Percentiles rank a stretch among this genome's conserved stretches.
Conservation (phyloP, 2,888 invertebrate genomes). For the Heliothis peltigera region DNA sequence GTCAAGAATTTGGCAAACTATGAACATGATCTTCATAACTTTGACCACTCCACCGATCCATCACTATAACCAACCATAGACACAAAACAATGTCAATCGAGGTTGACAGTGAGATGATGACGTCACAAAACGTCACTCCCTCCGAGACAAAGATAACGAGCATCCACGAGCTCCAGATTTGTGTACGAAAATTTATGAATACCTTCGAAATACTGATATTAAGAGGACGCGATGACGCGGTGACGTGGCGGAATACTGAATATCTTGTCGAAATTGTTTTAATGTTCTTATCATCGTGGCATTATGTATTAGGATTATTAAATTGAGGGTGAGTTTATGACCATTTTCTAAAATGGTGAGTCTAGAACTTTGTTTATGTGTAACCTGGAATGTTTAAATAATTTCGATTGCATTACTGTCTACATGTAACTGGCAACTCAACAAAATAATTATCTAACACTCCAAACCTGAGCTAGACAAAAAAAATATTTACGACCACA, state of each 20-base stretch:
- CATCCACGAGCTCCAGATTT: constrained; percentile 75
- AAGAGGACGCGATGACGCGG: constrained; percentile 55
- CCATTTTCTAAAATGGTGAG: not conserved
- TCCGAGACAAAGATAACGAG: constrained; percentile 76
- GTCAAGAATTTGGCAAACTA: too few species aligned
- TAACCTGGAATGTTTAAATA: too few species aligned
- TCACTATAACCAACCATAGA: constrained; percentile 39
- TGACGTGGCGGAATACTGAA: constrained; percentile 62
- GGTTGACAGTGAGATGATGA: constrained; percentile 77
- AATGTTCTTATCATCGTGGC: constrained; percentile 27
- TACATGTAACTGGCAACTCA: too few species aligned
- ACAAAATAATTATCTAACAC: not conserved
- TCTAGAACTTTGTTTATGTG: not conserved
- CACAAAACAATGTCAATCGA: constrained; percentile 76
- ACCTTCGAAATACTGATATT: constrained; percentile 61
- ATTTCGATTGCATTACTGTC: too few species aligned
- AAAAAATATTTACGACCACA: constrained; percentile 25
- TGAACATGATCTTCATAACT: not conserved
- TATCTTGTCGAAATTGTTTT: constrained; percentile 59
- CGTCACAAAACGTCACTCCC: constrained; percentile 77
- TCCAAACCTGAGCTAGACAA: not conserved
- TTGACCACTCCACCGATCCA: constrained; percentile 15
- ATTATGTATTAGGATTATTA: constrained; percentile 10
- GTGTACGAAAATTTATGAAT: constrained; percentile 74
- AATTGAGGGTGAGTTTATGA: not conserved